phyloP scores from a whole-genome alignment of 2,888 invertebrate species.

The Drosophila merina region DNA sequence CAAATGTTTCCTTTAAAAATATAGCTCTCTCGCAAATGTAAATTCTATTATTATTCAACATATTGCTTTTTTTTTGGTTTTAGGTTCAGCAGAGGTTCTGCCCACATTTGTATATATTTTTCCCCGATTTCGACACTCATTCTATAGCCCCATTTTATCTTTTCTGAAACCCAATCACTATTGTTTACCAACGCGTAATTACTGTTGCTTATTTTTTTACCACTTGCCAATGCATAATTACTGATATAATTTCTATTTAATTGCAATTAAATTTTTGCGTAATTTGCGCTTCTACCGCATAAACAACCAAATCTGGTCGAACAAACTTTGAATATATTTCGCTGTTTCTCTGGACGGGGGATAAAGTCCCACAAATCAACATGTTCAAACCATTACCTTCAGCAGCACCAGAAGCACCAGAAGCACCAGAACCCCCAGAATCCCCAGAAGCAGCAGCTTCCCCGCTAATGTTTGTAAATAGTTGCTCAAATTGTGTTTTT shows the following conservation, averaged over 20 bases:
- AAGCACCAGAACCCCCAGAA: not conserved
- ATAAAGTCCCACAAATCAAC: constrained; percentile 27
- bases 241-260: constrained; percentile 69
- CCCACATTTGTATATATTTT: constrained; percentile 29
- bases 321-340: constrained; percentile 17
- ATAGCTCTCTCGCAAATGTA: not conserved
- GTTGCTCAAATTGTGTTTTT: constrained; percentile 55
- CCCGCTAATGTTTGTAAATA: constrained; percentile 50
- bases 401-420: not conserved
- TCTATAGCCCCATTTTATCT: constrained; percentile 13
- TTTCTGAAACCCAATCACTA: constrained; percentile 16
- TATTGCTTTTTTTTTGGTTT: constrained; percentile 3
- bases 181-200: constrained; percentile 53
- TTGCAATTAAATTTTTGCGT: constrained; percentile 69
- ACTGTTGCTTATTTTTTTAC: constrained; percentile 62
- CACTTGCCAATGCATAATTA: constrained; percentile 69
- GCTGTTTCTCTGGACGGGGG: not conserved
- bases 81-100: constrained; percentile 13
- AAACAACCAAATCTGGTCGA: constrained; percentile 22
- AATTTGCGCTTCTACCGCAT: constrained; percentile 47
- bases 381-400: constrained; percentile 53
- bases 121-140: constrained; percentile 20
- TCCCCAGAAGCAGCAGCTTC: not conserved
- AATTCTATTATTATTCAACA: not conserved
- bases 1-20: constrained; percentile 2